A percentile compares a stretch with the other conserved stretches of the same genome.
Evolutionary conservation across 2,888 invertebrate genomes (phyloP).

Genomic region (Plemyria rubiginata): DNA sequence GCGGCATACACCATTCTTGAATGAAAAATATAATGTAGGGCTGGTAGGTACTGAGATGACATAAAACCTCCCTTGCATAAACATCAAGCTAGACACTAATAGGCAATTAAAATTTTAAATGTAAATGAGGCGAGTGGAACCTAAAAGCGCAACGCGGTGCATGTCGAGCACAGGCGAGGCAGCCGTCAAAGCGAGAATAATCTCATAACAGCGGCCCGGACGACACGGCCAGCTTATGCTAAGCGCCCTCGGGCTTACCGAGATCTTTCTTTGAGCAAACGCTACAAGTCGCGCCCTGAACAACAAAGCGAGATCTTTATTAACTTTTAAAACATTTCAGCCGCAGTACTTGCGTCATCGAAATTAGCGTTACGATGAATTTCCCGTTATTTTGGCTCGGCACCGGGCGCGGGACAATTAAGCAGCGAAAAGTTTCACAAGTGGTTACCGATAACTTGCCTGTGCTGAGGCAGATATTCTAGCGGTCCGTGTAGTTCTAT

Average conservation of each 20-base stretch:
- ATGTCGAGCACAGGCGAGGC: constrained; percentile 61
- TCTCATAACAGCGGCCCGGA: constrained; percentile 76
- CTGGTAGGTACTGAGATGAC: constrained; percentile 25
- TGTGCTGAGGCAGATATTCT: constrained; percentile 53
- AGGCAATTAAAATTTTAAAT: constrained; percentile 73
- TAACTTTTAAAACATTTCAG: constrained; percentile 55
- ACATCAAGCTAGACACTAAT: constrained; percentile 57
- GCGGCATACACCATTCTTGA: background rate
- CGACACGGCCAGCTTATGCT: constrained; percentile 70
- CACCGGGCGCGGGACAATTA: constrained; percentile 64
- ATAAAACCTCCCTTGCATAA: constrained; percentile 47
- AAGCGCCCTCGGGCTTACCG: constrained; percentile 71
- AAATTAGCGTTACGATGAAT: constrained; percentile 63
- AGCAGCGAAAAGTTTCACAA: constrained; percentile 76
- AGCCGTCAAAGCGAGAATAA: constrained; percentile 79
- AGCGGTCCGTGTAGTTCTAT: constrained; percentile 76
- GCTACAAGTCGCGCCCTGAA: constrained; percentile 47
- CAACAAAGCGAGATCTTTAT: constrained; percentile 55
- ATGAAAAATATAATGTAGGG: constrained; percentile 12
- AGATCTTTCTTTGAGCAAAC: constrained; percentile 72
- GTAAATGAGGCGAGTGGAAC: constrained; percentile 58
- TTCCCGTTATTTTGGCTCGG: constrained; percentile 58
- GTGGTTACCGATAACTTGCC: constrained; percentile 54
- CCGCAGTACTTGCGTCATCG: constrained; percentile 62
- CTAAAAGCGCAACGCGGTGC: constrained; percentile 65